These are phyloP conservation scores for Baccha elongata DNA, from an alignment of 2,888 invertebrate genomes.

Conservation along the genomic window DNA sequence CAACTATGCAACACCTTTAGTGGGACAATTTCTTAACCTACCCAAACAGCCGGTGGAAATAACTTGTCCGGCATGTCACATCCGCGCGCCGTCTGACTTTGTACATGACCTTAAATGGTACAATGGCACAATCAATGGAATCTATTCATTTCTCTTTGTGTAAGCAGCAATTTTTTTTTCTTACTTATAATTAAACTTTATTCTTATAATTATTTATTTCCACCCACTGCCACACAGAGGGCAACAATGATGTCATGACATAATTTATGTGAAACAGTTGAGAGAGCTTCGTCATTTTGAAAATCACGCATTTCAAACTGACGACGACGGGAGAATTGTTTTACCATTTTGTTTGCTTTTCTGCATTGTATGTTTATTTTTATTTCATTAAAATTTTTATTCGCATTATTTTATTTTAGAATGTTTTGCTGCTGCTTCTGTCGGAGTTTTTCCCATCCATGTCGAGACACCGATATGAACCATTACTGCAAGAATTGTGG, in stretches of 20 bases:
- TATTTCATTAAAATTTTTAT: background rate
- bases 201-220: conserved; percentile 31
- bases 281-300: conserved; percentile 10
- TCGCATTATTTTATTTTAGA: conserved; percentile 72
- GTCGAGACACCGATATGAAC: conserved; percentile 79
- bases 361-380: background rate
- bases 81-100: conserved; percentile 77
- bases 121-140: conserved; percentile 78
- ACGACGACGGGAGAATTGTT: background rate
- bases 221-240: conserved; percentile 32
- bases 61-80: conserved; percentile 80
- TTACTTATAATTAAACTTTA: conserved; percentile 31
- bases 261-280: conserved; percentile 9
- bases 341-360: background rate
- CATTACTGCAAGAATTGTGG: conserved; percentile 81
- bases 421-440: conserved; percentile 79
- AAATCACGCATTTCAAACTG: conserved; percentile 7
- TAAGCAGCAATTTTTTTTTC: conserved; percentile 73
- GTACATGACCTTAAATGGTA: conserved; percentile 80
- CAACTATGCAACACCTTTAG: conserved; percentile 80
- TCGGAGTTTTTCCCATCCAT: conserved; percentile 78
- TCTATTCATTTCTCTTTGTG: conserved; percentile 80
- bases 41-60: conserved; percentile 77
- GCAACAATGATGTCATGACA: conserved; percentile 51
- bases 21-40: conserved; percentile 79